Evolutionary conservation across 2,797 vertebrate genomes (phyloP), one percentile per base, ranked within the genome.

Genomic region (Semaprochilodus insignis): DNA sequence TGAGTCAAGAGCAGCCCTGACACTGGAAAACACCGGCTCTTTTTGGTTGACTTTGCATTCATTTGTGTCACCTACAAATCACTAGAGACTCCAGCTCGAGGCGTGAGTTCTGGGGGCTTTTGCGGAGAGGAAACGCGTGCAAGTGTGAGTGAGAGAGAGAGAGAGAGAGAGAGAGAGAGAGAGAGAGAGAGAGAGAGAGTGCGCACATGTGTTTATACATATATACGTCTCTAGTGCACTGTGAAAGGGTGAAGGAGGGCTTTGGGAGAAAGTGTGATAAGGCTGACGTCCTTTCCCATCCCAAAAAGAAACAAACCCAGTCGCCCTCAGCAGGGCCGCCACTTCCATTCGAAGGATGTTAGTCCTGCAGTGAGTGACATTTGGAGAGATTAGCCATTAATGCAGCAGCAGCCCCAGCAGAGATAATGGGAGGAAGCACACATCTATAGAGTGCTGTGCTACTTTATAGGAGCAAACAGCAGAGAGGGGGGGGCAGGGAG

Each of bases 31-130:
- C 86, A 86, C 77, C 31, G 51, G 44, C 66, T 34, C 79, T 83
- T 87, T 89, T 89, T 83, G 2, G 86, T 87, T 91, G 87, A 89
- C 89, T 92, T 82, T 89, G 90, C 92, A 95, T 92, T 89, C 55
- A 91, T 92, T 91, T 90, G 85, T 91, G 91, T 91, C 91, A 90
- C 82, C 81, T 89, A 87, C 77, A 90, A 86, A 79, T 85, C 89
- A 83, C 81, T 23, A 19, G 91, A 91, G 90, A 89, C 77, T 69
- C 82, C 14, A 66, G 88, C 82, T 81, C 44, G 40, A 85, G 77
- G 85, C 77, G 80, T 78, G 80, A 75, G 77, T 80, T 84, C 88
- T 83, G 10, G 74, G 82, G 83, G 78, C 27, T 79, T 87, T 71
- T 72, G 15, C 36, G 83, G 70, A 78, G 79, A 75, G 85, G 84